These are phyloP conservation scores for Sitophilus oryzae DNA, from an alignment of 1,140 invertebrate genomes.

Conservation along the genomic window DNA sequence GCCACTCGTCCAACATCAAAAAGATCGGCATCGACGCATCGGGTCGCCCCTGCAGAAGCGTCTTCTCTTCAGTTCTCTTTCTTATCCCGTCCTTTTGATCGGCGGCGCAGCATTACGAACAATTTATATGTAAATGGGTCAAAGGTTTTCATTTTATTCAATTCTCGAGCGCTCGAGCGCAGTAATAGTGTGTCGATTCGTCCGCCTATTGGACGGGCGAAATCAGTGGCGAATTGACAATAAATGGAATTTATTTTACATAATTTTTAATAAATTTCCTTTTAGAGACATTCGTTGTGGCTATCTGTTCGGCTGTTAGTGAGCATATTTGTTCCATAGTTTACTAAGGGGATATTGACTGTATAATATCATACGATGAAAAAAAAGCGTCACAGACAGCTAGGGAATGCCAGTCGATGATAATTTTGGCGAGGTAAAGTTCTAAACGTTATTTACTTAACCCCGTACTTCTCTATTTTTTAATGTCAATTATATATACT, in stretches of 20 bases:
- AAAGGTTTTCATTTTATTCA: constrained; percentile 24
- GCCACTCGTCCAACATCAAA: constrained; percentile 16
- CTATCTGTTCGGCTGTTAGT: too few species aligned
- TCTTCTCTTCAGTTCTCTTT: constrained; percentile 20
- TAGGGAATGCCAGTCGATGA: too few species aligned
- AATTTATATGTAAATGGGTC: constrained; percentile 27
- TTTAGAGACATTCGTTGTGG: too few species aligned
- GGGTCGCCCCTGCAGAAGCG: constrained; percentile 20
- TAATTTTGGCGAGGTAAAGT: too few species aligned
- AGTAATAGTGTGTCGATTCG: constrained; percentile 11
- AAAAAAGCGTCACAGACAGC: too few species aligned
- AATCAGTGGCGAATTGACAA: constrained; percentile 14
- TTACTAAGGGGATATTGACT: too few species aligned
- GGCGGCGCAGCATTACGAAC: constrained; percentile 19
- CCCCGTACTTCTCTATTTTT: too few species aligned
- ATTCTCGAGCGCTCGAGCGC: constrained; percentile 10
- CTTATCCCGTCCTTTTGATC: constrained; percentile 24
- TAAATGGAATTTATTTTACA: constrained; percentile 7
- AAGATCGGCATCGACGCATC: constrained; percentile 18
- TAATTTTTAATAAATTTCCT: background rate
- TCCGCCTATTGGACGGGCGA: background rate
- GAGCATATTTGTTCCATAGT: too few species aligned
- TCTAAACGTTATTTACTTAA: too few species aligned
- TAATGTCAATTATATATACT: too few species aligned
- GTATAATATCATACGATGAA: too few species aligned